phyloP scores from a whole-genome alignment of 2,797 vertebrate genomes.

The Netta rufina region DNA sequence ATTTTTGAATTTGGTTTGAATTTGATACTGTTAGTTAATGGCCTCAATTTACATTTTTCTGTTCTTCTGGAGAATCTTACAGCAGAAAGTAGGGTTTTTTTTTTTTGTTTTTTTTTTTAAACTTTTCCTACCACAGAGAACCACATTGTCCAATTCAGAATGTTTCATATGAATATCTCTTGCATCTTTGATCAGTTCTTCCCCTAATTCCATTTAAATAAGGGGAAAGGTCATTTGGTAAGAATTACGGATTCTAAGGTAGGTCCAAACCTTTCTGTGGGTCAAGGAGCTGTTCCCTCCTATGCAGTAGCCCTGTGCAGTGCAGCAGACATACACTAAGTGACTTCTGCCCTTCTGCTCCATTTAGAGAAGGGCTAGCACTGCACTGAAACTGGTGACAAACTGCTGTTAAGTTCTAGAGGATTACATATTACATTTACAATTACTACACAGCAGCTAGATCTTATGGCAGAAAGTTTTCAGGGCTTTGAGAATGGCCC shows the following conservation, averaged over 20 bases:
- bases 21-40: not conserved
- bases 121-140: not conserved
- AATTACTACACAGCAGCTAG: not conserved
- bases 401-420: not conserved
- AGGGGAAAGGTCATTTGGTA: not conserved
- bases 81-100: not conserved
- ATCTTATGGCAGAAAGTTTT: not conserved
- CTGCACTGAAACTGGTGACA: not conserved
- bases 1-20: not conserved
- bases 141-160: not conserved
- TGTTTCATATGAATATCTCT: not conserved
- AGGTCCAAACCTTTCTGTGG: not conserved
- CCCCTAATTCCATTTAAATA: not conserved
- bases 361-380: not conserved
- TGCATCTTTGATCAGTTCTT: not conserved
- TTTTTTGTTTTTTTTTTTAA: not conserved
- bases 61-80: not conserved
- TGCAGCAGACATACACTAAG: not conserved
- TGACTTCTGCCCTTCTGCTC: not conserved
- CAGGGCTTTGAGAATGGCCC: not conserved
- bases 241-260: not conserved
- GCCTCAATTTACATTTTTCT: not conserved
- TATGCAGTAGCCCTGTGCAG: not conserved
- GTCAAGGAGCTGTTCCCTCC: not conserved
- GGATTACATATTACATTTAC: not conserved